Conservation (phyloP, 2,113 vertebrate genomes). For the Dryoscopus gambensis region DNA sequence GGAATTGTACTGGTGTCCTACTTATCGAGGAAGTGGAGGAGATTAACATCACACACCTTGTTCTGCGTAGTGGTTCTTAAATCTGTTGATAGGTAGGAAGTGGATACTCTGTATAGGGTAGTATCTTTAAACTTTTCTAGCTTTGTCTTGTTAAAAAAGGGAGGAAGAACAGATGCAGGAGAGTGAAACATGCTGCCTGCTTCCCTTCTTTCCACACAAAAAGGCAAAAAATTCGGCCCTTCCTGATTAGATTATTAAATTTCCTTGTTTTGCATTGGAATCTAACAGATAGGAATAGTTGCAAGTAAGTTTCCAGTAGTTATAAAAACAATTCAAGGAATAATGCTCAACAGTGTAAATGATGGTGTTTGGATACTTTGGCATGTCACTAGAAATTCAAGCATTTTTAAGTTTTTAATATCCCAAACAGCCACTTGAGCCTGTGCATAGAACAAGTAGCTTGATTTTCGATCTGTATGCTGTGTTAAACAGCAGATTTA, state of each 20-base stretch:
- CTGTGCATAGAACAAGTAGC: not conserved
- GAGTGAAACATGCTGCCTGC: not conserved
- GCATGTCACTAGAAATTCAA: not conserved
- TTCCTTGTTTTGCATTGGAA: not conserved
- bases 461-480: not conserved
- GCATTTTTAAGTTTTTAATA: not conserved
- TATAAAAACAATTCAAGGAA: not conserved
- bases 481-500: not conserved
- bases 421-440: not conserved
- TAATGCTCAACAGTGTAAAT: not conserved
- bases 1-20: not conserved
- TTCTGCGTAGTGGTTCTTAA: fast-evolving
- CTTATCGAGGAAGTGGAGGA: not conserved
- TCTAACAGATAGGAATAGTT: not conserved
- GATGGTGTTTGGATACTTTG: not conserved
- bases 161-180: not conserved
- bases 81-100: not conserved
- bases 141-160: not conserved
- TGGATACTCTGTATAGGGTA: not conserved
- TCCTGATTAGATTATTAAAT: not conserved
- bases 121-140: not conserved
- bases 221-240: not conserved
- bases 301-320: not conserved
- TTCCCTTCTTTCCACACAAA: not conserved
- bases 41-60: not conserved